Conservation (phyloP, 2,113 vertebrate genomes). For the Odontophorus gujanensis region DNA sequence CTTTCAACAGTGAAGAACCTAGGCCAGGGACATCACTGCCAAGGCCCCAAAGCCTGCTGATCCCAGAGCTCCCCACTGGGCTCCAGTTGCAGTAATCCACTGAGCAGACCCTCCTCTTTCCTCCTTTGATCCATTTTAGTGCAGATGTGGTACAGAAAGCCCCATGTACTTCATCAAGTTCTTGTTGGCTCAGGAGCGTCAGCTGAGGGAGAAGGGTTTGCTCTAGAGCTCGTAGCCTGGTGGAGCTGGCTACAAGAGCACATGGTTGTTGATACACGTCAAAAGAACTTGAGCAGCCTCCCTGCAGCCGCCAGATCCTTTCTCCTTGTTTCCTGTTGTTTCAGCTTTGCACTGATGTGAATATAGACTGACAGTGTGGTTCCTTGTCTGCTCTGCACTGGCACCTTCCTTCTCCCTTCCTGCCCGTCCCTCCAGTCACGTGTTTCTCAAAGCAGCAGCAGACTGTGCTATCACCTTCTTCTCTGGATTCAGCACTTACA, state of each 20-base stretch:
- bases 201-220: not conserved
- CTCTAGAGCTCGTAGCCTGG: not conserved
- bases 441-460: not conserved
- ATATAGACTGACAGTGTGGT: not conserved
- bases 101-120: not conserved
- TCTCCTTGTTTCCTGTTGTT: constrained; percentile 7
- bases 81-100: not conserved
- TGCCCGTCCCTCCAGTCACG: not conserved
- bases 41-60: not conserved
- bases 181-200: not conserved
- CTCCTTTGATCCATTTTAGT: not conserved
- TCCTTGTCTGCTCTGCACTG: not conserved
- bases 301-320: not conserved
- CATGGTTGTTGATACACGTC: not conserved
- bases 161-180: not conserved
- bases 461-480: constrained; percentile 9
- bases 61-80: not conserved
- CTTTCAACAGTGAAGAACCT: not conserved
- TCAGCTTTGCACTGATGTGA: not conserved
- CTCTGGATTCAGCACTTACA: not conserved
- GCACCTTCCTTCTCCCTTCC: not conserved
- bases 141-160: not conserved
- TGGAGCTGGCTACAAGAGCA: not conserved
- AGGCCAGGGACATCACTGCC: not conserved
- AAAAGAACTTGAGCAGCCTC: not conserved